A percentile compares a stretch with the other conserved stretches of the same genome.
These are phyloP conservation scores for Caenorhabditis latens DNA, from an alignment of 1,140 invertebrate genomes.

Conservation along the genomic window DNA sequence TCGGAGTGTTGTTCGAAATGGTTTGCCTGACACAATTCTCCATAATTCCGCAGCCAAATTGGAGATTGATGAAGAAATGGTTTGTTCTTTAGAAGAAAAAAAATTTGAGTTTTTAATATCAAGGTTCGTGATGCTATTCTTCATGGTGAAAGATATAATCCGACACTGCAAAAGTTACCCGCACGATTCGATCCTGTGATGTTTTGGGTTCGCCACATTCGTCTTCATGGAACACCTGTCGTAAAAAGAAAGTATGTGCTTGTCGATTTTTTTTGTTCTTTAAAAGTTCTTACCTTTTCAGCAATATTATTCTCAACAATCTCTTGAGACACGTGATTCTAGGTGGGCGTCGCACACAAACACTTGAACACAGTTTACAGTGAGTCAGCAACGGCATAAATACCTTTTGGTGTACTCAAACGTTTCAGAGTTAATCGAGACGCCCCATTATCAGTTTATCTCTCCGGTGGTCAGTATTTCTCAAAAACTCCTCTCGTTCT, in stretches of 20 bases:
- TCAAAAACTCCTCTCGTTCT: slow-evolving; percentile 66
- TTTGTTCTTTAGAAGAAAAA: not conserved
- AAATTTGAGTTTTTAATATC: not conserved
- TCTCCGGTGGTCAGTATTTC: slow-evolving; percentile 63
- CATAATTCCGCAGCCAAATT: slow-evolving; percentile 18
- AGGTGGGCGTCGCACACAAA: slow-evolving; percentile 2
- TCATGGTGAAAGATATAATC: slow-evolving; percentile 75
- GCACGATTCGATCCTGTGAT: slow-evolving; percentile 73
- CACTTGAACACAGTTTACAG: slow-evolving; percentile 16
- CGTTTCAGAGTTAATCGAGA: slow-evolving; percentile 71
- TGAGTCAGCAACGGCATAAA: not conserved
- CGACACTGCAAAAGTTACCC: slow-evolving; percentile 74
- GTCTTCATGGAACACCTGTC: slow-evolving; percentile 73
- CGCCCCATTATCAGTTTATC: slow-evolving; percentile 66
- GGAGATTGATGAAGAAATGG: slow-evolving; percentile 56
- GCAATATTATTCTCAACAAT: slow-evolving; percentile 73
- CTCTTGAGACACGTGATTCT: slow-evolving; percentile 68
- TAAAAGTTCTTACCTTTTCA: slow-evolving; percentile 61
- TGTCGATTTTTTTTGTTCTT: not conserved
- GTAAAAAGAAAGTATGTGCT: slow-evolving; percentile 70
- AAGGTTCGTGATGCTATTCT: slow-evolving; percentile 71
- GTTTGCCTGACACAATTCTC: slow-evolving; percentile 56
- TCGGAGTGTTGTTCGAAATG: slow-evolving; percentile 62
- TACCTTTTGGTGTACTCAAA: not conserved
- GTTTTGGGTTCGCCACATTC: slow-evolving; percentile 71